phyloP scores from a whole-genome alignment of 2,888 invertebrate genomes.

The Drosophila limbata region DNA sequence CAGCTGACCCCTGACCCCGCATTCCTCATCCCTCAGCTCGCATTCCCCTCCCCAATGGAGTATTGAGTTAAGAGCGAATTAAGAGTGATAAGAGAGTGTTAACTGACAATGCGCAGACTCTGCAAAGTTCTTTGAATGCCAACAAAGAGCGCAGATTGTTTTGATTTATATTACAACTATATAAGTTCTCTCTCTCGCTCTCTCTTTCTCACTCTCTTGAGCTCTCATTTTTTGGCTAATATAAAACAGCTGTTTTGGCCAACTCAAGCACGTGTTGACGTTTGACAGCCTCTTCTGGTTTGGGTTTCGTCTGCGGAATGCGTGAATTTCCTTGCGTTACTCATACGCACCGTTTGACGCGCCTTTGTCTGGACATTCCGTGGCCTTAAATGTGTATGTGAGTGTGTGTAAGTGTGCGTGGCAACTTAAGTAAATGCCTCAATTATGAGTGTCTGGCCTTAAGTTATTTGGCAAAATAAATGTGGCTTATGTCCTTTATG shows the following conservation, averaged over 20 bases:
- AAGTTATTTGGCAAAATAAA: not conserved
- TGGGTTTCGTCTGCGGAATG: conserved; percentile 48
- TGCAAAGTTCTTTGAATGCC: conserved; percentile 4
- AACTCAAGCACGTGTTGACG: conserved; percentile 49
- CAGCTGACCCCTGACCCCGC: conserved; percentile 31
- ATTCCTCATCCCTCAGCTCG: too few relatives aligned
- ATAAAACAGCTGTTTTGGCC: conserved; percentile 50
- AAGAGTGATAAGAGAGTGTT: conserved; percentile 58
- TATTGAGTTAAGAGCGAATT: conserved; percentile 42
- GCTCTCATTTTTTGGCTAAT: not conserved
- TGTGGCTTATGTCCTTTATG: not conserved
- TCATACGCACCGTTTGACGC: conserved; percentile 69
- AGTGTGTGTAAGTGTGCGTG: conserved; percentile 3
- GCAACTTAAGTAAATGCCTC: conserved; percentile 1
- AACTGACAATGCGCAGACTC: conserved; percentile 28
- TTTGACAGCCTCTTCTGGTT: conserved; percentile 5
- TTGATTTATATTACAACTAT: conserved; percentile 29
- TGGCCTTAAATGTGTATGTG: conserved; percentile 3
- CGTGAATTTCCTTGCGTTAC: conserved; percentile 52
- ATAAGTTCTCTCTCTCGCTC: conserved; percentile 1
- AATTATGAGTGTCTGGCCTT: conserved; percentile 24
- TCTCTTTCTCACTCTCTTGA: not conserved
- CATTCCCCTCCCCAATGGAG: not conserved
- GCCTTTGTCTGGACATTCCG: conserved; percentile 39
- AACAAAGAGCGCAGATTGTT: conserved; percentile 52